These are phyloP conservation scores for Muscicapa adusta DNA, from an alignment of 2,113 vertebrate species.

Conservation along the genomic window DNA sequence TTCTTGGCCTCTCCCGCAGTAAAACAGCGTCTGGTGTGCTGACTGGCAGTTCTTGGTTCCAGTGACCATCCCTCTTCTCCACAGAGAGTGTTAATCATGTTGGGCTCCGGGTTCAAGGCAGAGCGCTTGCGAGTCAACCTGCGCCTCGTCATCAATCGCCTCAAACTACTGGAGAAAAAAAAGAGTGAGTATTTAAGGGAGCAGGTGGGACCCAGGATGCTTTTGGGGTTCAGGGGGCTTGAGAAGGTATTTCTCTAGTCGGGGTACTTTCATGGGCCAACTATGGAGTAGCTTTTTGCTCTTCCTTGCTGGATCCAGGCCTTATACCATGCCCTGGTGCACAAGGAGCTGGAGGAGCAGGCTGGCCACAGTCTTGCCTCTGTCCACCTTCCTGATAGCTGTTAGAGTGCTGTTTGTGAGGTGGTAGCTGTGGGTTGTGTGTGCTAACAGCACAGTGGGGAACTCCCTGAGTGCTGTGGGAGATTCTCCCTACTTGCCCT, in stretches of 20 bases:
- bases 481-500: background rate
- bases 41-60: background rate
- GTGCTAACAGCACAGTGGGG: too few relatives aligned
- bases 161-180: constrained; percentile 98
- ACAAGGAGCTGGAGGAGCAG: background rate
- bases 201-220: background rate
- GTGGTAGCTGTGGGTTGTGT: background rate
- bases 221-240: background rate
- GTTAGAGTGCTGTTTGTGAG: too few relatives aligned
- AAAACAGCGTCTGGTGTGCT: background rate
- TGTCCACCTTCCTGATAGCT: background rate
- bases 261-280: background rate
- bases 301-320: background rate
- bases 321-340: rapidly evolving
- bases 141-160: constrained; percentile 92
- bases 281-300: background rate
- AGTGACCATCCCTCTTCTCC: background rate
- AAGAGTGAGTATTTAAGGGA: constrained; percentile 86
- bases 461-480: background rate
- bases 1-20: background rate
- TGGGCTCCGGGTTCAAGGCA: constrained; percentile 92
- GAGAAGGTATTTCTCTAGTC: background rate
- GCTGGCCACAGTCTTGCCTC: background rate
- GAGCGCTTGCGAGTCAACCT: constrained; percentile 95
- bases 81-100: constrained; percentile 73